Percentiles rank a stretch among this genome's conserved stretches.
Evolutionary conservation across 2,888 invertebrate species (phyloP).

Genomic region (Nineta flava): DNA sequence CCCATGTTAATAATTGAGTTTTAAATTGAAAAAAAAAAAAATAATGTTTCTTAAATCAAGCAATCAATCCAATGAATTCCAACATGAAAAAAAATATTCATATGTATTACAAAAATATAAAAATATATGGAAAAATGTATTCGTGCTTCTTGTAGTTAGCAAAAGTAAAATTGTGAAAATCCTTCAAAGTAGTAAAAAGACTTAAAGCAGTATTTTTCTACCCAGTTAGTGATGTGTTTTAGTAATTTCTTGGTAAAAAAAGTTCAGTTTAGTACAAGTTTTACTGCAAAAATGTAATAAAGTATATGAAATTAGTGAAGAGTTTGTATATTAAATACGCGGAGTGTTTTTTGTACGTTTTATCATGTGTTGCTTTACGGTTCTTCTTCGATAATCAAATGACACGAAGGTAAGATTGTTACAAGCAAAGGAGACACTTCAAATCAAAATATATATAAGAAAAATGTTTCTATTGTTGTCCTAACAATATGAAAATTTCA

Average conservation of each 20-base stretch:
- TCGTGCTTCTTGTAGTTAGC: not conserved
- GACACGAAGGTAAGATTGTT: slow-evolving; percentile 27
- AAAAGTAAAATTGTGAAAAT: slow-evolving; percentile 5
- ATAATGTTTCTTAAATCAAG: slow-evolving; percentile 2
- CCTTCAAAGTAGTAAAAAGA: slow-evolving; percentile 1
- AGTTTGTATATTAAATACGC: slow-evolving; percentile 23
- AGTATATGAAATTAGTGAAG: slow-evolving; percentile 18
- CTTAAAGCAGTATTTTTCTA: no score
- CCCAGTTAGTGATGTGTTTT: not conserved
- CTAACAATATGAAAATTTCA: no score
- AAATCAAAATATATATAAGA: not conserved
- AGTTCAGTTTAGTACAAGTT: slow-evolving; percentile 1
- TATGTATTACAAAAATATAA: not conserved
- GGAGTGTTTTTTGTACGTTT: slow-evolving; percentile 19
- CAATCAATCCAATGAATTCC: slow-evolving; percentile 1
- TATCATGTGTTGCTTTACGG: slow-evolving; percentile 24
- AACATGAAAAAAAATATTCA: not conserved
- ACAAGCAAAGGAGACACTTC: not conserved
- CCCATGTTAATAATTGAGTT: not conserved
- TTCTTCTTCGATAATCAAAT: slow-evolving; percentile 20
- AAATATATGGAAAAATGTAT: not conserved
- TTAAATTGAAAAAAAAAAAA: slow-evolving; percentile 1
- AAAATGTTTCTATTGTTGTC: not conserved
- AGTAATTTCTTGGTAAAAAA: not conserved
- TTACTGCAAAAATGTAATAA: not conserved